Evolutionary conservation across 2,113 vertebrate genomes (phyloP), one percentile per base, ranked within the genome.

Genomic region (Ictalurus punctatus): DNA sequence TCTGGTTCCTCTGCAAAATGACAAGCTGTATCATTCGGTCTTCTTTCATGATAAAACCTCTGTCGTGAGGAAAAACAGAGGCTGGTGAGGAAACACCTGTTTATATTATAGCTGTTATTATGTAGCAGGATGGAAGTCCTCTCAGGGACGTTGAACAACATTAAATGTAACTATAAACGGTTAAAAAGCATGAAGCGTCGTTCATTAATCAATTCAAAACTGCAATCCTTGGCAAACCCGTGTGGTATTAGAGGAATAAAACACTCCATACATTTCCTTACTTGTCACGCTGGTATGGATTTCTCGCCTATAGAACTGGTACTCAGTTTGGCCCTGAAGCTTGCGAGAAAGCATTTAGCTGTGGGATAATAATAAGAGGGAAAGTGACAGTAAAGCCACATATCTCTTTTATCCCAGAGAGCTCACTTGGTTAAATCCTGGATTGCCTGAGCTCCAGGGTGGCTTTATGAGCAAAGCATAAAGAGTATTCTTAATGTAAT

Each of bases 391-490:
- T 82, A 63, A 69, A 87, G 44, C 85, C 79, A 27, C 7, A 76
- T 69, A 61, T 67, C 73, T 84, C 59, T 59, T n/a, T 13, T 25
- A 58, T 21, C 86, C 61, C 89, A 76, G 56, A 82, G 48, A 58
- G 80, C 69, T 87, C 63, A 56, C 13, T 58, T 30, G 52, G 16
- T 61, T 58, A 87, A 85, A 89, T 67, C 34, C 83, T 82, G 83
- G 86, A 89, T 89, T 69, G 89, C 65, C 76, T 81, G 79, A 76
- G 76, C 88, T 91, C 88, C 83, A 89, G 88, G 76, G 86, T 83
- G 82, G 88, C 61, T 85, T 82, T 71, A 69, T 13, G 65, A 73
- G 86, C 27, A 56, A 40, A 30, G 54, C 65, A 37, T 27, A 34
- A 87, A 83, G 76, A 54, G 8, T 25, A 85, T 59, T 59, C 27